Evolutionary conservation across 2,888 invertebrate species (phyloP), one percentile per base, ranked within the genome.

Genomic region (Parnassius smintheus): DNA sequence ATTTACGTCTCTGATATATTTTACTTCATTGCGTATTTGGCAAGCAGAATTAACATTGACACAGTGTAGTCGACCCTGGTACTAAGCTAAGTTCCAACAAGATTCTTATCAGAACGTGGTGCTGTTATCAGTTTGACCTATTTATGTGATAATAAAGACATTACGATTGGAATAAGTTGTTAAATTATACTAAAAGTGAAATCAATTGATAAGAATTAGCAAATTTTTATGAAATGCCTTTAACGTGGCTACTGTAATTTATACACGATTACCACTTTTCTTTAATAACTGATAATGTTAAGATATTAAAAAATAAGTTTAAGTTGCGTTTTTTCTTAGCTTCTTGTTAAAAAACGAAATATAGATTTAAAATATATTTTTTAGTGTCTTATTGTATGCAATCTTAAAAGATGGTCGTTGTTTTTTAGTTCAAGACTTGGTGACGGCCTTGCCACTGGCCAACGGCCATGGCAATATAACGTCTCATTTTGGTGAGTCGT

Each of bases 391-490:
- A 80, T 77, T 83, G 74, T 80, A 84, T 86, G 83, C 81, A 82
- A 89, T 91, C 91, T 88, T 91, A 88, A 91, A 90, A 81, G 83
- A 83, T 78, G 86, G 90, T 86, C 84, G 85, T 91, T 90, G 83
- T 91, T 92, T 92, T 92, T 91, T 91, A 91, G 92, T 91, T 91
- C 91, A 92, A 91, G 92, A 92, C 86, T 85, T 92, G 92, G 92
- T 92, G 92, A 92, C 91, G 79, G 92, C 92, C 82, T 91, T 92
- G 88, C 92, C 92, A 76, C 84, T 91, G 85, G 91, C 91, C 84
- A 92, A 92, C 86, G 92, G 92, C 87, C 92, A 91, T 86, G 88
- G 89, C 86, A 88, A 88, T 88, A 84, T 89, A 74, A 86, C 91
- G 87, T 88, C 91, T 85, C 91, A 91, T 88, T 91, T 91, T 81